Conservation (phyloP, 2,888 invertebrate genomes). For the Mimumesa dahlbomi region DNA sequence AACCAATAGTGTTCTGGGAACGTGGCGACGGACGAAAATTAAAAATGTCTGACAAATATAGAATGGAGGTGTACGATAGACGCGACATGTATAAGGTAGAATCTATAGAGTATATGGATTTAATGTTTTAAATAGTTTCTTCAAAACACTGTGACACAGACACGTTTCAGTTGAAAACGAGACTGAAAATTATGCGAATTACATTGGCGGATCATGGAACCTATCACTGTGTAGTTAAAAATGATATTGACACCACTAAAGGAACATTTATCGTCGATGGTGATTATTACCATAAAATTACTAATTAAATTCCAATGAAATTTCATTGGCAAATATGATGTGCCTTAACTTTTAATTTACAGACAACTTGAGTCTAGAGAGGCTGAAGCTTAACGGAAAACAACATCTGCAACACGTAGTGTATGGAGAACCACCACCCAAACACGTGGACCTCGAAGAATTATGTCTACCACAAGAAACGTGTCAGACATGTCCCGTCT, state of each 20-base stretch:
- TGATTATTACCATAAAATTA: constrained; percentile 49
- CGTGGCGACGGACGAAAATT: constrained; percentile 87
- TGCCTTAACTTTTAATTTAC: too few relatives aligned
- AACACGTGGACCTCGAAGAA: constrained; percentile 82
- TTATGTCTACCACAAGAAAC: constrained; percentile 84
- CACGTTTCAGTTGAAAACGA: constrained; percentile 87
- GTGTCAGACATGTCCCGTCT: constrained; percentile 84
- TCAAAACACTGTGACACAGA: too few relatives aligned
- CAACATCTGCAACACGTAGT: constrained; percentile 75
- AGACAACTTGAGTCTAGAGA: constrained; percentile 66
- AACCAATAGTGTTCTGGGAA: constrained; percentile 93
- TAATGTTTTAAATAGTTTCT: too few relatives aligned
- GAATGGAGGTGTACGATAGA: constrained; percentile 82
- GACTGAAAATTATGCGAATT: constrained; percentile 87
- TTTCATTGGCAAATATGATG: too few relatives aligned
- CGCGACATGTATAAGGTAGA: constrained; percentile 81
- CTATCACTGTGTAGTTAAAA: constrained; percentile 93
- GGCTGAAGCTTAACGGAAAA: constrained; percentile 61
- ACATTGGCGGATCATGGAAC: constrained; percentile 86
- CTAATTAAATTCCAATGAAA: too few relatives aligned
- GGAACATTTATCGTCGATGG: constrained; percentile 87
- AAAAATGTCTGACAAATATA: constrained; percentile 85
- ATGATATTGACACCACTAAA: constrained; percentile 89
- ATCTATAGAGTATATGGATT: too few relatives aligned
- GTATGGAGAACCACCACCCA: constrained; percentile 85